These are phyloP conservation scores for Synaphobranchus kaupii DNA, from an alignment of 2,797 vertebrate species.

Conservation along the genomic window DNA sequence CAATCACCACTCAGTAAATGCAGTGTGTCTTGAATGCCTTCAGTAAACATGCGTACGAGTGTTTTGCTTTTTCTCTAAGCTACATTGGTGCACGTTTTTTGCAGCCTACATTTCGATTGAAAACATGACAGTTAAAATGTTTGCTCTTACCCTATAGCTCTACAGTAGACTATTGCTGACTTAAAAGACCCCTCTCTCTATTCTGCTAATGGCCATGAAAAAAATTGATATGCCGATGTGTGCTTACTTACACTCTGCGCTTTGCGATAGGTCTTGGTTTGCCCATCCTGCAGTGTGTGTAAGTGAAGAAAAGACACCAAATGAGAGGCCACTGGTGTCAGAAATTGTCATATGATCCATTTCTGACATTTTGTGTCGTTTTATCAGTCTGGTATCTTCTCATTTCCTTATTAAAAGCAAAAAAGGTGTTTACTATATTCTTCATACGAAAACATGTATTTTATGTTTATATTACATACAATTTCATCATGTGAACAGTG, in stretches of 20 bases:
- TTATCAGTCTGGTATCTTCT: background rate
- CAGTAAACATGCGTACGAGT: slow-evolving; percentile 25
- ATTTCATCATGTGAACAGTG: slow-evolving; percentile 4
- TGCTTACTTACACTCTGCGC: background rate
- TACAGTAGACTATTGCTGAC: background rate
- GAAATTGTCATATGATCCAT: background rate
- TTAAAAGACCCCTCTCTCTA: background rate
- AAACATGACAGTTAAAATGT: background rate
- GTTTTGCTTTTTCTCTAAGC: slow-evolving; percentile 73
- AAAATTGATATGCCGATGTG: background rate
- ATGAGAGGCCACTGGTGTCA: background rate
- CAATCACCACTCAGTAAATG: background rate
- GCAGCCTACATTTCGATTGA: slow-evolving; percentile 74
- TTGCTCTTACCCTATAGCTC: background rate
- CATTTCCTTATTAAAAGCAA: background rate
- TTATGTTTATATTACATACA: background rate
- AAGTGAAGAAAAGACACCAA: background rate
- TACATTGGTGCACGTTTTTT: slow-evolving; percentile 24
- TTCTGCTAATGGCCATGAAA: background rate
- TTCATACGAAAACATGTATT: background rate
- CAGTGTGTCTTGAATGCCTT: background rate
- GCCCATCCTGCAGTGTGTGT: background rate
- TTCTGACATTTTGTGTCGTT: background rate
- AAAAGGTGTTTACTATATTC: background rate
- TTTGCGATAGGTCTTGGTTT: background rate